phyloP scores from a whole-genome alignment of 1,140 invertebrate genomes.

The Drosophila kohkoa region DNA sequence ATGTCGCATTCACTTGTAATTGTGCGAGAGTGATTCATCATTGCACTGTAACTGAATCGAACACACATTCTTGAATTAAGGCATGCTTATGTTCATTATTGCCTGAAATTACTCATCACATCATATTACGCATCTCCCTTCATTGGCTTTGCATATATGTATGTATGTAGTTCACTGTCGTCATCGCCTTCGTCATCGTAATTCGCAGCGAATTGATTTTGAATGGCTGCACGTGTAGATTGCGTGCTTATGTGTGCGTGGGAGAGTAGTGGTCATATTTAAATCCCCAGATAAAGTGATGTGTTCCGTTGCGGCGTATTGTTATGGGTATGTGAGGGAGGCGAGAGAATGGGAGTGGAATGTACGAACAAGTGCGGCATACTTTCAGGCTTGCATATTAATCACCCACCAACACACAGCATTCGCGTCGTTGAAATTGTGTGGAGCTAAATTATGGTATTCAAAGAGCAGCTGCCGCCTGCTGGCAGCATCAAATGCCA shows the following conservation, averaged over 20 bases:
- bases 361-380: constrained; percentile 46
- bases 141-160: constrained; percentile 5
- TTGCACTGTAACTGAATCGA: constrained; percentile 63
- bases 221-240: constrained; percentile 73
- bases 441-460: constrained; percentile 48
- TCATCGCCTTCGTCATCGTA: constrained; percentile 26
- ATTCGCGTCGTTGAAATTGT: constrained; percentile 24
- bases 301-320: background rate
- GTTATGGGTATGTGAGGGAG: background rate
- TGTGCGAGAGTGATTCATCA: constrained; percentile 49
- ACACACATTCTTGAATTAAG: constrained; percentile 67
- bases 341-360: background rate
- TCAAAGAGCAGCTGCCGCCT: constrained; percentile 42
- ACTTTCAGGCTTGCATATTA: constrained; percentile 35
- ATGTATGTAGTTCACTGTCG: background rate
- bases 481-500: constrained; percentile 32
- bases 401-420: constrained; percentile 17
- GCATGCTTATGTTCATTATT: constrained; percentile 61
- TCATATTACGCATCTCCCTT: constrained; percentile 40
- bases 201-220: constrained; percentile 77
- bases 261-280: constrained; percentile 58
- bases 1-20: constrained; percentile 6
- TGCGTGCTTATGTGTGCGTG: constrained; percentile 41
- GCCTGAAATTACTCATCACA: constrained; percentile 57
- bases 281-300: constrained; percentile 10